These are phyloP conservation scores for Dunckerocampus dactyliophorus DNA, from an alignment of 2,113 vertebrate genomes.

Conservation along the genomic window DNA sequence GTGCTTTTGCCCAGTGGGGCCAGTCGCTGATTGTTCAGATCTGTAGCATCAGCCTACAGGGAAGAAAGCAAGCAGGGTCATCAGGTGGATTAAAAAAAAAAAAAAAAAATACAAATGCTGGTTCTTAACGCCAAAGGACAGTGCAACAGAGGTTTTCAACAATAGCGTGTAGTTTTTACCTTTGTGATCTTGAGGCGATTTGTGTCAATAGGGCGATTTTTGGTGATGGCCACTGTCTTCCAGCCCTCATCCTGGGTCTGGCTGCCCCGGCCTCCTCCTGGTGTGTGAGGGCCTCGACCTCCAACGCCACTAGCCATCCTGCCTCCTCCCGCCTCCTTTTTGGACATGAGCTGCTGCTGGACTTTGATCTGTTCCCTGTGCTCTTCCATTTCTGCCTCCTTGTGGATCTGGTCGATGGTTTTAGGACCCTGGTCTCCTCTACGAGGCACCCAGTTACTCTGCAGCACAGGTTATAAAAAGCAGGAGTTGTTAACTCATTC, in stretches of 20 bases:
- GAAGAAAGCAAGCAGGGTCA: not conserved
- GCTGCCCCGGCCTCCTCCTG: constrained; percentile 59
- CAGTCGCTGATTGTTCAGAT: constrained; percentile 89
- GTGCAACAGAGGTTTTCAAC: no score
- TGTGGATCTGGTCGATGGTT: constrained; percentile 97
- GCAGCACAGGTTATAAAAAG: constrained; percentile 8
- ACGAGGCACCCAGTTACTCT: constrained; percentile 93
- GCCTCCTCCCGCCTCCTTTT: constrained; percentile 76
- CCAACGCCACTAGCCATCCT: constrained; percentile 68
- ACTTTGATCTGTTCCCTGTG: constrained; percentile 92
- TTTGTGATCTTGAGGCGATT: constrained; percentile 92
- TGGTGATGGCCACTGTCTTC: constrained; percentile 95
- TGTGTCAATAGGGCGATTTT: constrained; percentile 88
- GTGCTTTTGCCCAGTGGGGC: constrained; percentile 84
- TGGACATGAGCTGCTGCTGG: constrained; percentile 87
- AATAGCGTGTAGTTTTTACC: constrained; percentile 60
- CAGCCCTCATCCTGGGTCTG: constrained; percentile 89
- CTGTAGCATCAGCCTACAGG: constrained; percentile 82
- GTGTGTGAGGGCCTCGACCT: constrained; percentile 60
- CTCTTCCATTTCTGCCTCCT: constrained; percentile 93
- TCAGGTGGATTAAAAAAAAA: not conserved
- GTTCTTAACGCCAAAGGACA: no score
- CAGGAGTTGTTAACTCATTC: no score
- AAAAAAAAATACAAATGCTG: no score
- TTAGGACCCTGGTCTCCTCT: constrained; percentile 94